Evolutionary conservation across 2,797 vertebrate species (phyloP), one percentile per base, ranked within the genome.

Genomic region (Danionella dracula): DNA sequence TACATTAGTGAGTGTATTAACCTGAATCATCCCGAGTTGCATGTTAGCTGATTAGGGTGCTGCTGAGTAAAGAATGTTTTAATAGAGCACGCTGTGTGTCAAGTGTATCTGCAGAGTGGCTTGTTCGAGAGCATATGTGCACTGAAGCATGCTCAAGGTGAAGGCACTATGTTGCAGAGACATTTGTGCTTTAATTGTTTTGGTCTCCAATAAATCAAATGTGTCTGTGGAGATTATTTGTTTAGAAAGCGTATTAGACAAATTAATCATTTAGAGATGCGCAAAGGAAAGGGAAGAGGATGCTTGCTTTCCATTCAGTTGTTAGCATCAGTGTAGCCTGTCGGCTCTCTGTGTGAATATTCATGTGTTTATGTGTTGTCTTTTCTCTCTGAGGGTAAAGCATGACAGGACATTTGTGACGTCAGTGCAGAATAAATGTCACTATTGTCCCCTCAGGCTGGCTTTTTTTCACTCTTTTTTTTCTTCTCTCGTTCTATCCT

Each of bases 141-240:
- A 49, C 41, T 32, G 23, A 32, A 54, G 58, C 59, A 13, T 64
- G 13, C 51, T 57, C 63, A 63, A 48, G 57, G 63, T 70, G 58
- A 67, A 74, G 68, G 35, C 46, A 35, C 17, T 63, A 37, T 59
- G 66, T 68, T 71, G 37, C 55, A 65, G 38, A 20, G 34, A 68
- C 55, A 72, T 64, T 55, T 53, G 59, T 57, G 55, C 63, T 84
- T 84, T 85, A 90, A 88, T 86, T 83, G 81, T 87, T 88, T 83
- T 78, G 77, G 78, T 80, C 78, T 76, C 73, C 86, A 81, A 89
- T 90, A 87, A 87, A 88, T 88, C 83, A 86, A 82, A 85, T 21
- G 65, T 83, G 83, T 84, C 85, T 74, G 48, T 79, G 67, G 78
- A 76, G 77, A 82, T 86, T 84, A 82, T 83, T 83, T 85, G 84